Percentiles rank a stretch among this genome's conserved stretches.
phyloP scores from a whole-genome alignment of 2,888 invertebrate genomes.

The Drosophila neoperkinsi region DNA sequence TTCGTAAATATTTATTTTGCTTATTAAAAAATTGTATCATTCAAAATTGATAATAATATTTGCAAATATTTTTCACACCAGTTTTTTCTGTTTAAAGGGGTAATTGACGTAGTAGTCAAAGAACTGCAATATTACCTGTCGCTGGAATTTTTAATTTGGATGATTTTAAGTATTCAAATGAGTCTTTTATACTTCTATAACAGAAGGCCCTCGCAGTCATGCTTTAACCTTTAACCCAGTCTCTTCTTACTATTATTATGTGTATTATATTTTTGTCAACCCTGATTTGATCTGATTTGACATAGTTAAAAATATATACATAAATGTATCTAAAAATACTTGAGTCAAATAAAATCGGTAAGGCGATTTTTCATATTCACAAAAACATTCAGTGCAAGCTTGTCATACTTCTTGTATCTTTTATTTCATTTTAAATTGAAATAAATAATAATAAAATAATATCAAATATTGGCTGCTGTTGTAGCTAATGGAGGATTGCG shows the following conservation, averaged over 20 bases:
- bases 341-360: not conserved
- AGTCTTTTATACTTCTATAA: not conserved
- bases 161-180: not conserved
- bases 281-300: not conserved
- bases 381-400: not conserved
- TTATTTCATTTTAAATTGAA: not conserved
- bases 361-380: not conserved
- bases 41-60: not conserved
- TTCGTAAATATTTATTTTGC: too few relatives aligned
- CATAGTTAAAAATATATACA: not conserved
- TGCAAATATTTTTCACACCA: not conserved
- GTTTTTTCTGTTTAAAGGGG: not conserved
- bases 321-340: not conserved
- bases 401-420: not conserved
- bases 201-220: not conserved
- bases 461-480: slow-evolving; percentile 25
- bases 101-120: too few relatives aligned
- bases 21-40: not conserved
- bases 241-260: not conserved
- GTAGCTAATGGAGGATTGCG: not conserved
- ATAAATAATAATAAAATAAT: not conserved
- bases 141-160: not conserved
- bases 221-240: not conserved
- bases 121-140: not conserved
- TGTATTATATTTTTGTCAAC: not conserved